Evolutionary conservation across 2,113 vertebrate genomes (phyloP).

Genomic region (Puntigrus tetrazona): DNA sequence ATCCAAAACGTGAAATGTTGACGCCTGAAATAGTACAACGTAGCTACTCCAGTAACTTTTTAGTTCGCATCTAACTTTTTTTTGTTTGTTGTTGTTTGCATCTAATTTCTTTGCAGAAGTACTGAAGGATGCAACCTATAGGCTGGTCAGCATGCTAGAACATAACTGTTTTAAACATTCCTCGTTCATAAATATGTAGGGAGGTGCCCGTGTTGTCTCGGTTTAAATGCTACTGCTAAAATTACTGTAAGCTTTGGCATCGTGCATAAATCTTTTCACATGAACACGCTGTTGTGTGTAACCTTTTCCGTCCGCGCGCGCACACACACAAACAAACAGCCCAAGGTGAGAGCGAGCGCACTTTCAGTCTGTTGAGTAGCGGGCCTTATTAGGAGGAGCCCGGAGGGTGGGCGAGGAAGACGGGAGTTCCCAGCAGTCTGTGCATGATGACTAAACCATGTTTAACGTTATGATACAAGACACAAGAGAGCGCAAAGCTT

Average conservation of each 20-base stretch:
- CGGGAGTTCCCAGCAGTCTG: constrained; percentile 3
- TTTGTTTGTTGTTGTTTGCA: not conserved
- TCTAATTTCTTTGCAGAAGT: not conserved
- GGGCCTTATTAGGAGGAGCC: constrained; percentile 1
- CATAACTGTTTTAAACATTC: not conserved
- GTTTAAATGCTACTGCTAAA: not conserved
- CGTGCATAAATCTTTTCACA: constrained; percentile 1
- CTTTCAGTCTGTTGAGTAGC: constrained; percentile 13
- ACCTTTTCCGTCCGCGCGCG: not conserved
- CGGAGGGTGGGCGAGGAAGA: not conserved
- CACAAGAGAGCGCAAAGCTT: not conserved
- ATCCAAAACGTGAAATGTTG: not conserved
- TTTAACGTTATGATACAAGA: constrained; percentile 43
- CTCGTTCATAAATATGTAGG: not conserved
- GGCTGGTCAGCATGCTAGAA: no score
- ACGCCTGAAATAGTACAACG: no score
- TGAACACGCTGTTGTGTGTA: constrained; percentile 16
- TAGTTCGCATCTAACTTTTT: no score
- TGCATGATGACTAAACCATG: constrained; percentile 30
- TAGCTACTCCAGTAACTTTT: no score
- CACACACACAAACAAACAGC: not conserved
- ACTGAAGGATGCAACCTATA: not conserved
- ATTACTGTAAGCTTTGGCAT: not conserved
- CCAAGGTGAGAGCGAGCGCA: constrained; percentile 30
- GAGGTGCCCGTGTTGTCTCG: not conserved